Evolutionary conservation across 2,888 invertebrate species (phyloP), one percentile per base, ranked within the genome.

Genomic region (Camptogramma bilineatum): DNA sequence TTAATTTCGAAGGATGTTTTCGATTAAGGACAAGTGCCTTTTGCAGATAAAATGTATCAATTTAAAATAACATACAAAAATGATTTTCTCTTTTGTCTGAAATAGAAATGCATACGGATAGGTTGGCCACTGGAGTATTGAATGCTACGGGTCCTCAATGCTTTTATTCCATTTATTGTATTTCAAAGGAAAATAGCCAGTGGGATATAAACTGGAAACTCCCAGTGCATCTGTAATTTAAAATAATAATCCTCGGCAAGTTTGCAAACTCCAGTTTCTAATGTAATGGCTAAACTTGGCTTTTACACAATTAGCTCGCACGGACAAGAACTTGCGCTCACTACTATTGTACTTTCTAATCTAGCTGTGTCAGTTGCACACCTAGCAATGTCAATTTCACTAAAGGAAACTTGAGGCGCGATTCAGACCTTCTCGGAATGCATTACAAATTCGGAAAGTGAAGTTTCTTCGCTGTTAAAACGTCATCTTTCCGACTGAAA

Each of bases 121-220:
- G 31, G 50, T 21, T 44, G 28, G 9, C 50, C 54, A 44, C 54
- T 44, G 9, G 50, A 44, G 61, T 50, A 62, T 52, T 47, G 52
- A 52, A 59, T 8, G 18, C 44, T 21, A 24, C 51, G 13, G 13
- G 34, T 39, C 13, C 34, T 39, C 46, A 53, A 64, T 60, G 57
- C 55, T 58, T 60, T 57, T 54, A 52, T 64, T 52, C 51, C 47
- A 68, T 63, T 63, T 57, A 48, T 66, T 51, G 31, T 44, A 61
- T 53, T 55, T 8, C 31, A 44, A 44, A 47, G 9, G 16, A 56
- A 51, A 55, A 51, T 58, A 58, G 13, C 44, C 42, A 55, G 24
- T 19, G 48, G 52, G 24, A 50, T 34, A 60, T 53, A 61, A 54
- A 18, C 21, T 24, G 19, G 3, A 17, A 44, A 58, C 24, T 57